Base-by-base conservation (phyloP, 2,113 vertebrate species). In the Choloepus hoffmanni region DNA sequence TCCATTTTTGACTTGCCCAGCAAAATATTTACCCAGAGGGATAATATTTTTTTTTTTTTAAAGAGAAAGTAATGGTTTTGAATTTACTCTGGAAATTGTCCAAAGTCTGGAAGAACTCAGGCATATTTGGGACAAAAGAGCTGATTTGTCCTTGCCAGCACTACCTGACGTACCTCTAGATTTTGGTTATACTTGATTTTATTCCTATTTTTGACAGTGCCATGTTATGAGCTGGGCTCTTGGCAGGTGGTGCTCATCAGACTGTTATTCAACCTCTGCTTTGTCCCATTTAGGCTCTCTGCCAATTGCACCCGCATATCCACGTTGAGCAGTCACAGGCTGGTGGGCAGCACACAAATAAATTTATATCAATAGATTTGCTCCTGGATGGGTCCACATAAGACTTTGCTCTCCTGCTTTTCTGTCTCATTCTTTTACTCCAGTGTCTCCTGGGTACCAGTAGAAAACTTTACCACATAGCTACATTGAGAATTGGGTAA, bases 171-270 rank as follows among this genome's bases (percentile, higher is more conserved):
- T 26, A 26, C 14, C 7, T 48, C 40, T 11, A 23, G 40, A 55
- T 55, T 26, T 7, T 11, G 45, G 33, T 55, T 26, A 0, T 16
- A 9, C 53, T 62, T 2, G 18, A 7, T 4, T 0, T 62, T 0
- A 0, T 43, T 10, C 70, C 74, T 0, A 10, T 23, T 40, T 53
- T 11, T 6, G 87, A 23, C 0, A 33, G 18, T 1, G 3, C 48
- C 0, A 5, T 0, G 0, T n/a, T 58, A 23, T 9, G 67, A 65
- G 3, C 14, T 10, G 15, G 16, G 33, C 4, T 36, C 12, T 48
- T 2, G 50, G 30, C 21, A 24, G 50, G 3, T 8, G 10, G 82
- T 4, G 7, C 58, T 26, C 26, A 58, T 43, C 3, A 11, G 1
- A 40, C 12, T 36, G 48, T 21, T 11, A 4, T 21, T 8, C 19